Evolutionary conservation across 1,140 invertebrate species (phyloP).

Genomic region (Plodia interpunctella): DNA sequence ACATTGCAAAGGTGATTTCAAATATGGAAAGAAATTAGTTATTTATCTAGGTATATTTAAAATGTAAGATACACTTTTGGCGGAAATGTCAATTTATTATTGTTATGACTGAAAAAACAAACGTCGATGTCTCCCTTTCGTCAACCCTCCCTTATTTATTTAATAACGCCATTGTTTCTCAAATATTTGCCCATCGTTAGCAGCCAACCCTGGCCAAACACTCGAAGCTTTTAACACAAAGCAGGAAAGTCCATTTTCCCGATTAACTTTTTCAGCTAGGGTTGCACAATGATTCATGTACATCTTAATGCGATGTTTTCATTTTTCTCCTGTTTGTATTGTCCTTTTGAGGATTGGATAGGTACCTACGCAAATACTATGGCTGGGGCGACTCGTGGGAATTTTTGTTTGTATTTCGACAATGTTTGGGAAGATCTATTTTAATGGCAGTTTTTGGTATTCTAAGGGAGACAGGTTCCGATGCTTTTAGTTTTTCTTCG

Average conservation of each 20-base stretch:
- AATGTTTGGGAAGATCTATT: no score
- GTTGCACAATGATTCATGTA: slow-evolving; percentile 1
- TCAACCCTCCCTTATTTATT: slow-evolving; percentile 28
- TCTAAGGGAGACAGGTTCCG: no score
- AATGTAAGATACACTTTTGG: no score
- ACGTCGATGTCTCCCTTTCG: neutral
- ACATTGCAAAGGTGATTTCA: no score
- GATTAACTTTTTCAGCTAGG: neutral
- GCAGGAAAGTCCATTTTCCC: slow-evolving; percentile 18
- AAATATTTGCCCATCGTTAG: slow-evolving; percentile 50
- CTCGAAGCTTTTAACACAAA: slow-evolving; percentile 10
- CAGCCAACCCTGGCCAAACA: slow-evolving; percentile 14
- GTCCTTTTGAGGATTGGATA: neutral
- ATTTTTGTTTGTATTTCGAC: neutral
- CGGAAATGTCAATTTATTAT: neutral
- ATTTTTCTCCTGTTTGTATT: neutral
- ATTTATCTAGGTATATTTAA: no score
- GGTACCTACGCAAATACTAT: neutral
- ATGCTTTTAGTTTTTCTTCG: no score
- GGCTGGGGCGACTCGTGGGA: neutral
- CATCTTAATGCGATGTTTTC: neutral
- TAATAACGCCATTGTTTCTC: slow-evolving; percentile 32
- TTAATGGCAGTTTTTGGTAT: no score
- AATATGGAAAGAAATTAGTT: no score
- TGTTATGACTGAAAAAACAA: neutral